Evolutionary conservation across 30 jellyfish, hydroid and myxozoan genomes (phyloP).

Genomic region (Aurelia aurita): DNA sequence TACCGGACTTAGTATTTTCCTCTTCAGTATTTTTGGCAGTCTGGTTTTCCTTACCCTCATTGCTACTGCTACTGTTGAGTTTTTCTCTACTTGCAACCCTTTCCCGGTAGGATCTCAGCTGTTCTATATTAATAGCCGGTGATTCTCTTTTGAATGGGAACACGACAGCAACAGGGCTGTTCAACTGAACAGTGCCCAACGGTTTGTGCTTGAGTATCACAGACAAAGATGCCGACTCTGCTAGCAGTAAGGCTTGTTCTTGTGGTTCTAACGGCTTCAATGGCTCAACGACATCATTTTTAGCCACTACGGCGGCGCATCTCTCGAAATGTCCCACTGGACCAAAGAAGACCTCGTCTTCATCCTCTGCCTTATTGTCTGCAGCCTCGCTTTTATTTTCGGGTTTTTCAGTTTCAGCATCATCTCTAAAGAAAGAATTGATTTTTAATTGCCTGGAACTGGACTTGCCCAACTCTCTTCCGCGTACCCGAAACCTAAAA

Average conservation of each 20-base stretch:
- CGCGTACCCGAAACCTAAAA: too few species aligned
- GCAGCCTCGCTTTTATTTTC: not conserved
- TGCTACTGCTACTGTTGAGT: too few species aligned
- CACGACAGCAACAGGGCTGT: constrained; percentile 92
- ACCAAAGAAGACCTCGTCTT: constrained; percentile 95
- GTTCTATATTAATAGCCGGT: constrained; percentile 23
- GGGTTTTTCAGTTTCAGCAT: not conserved
- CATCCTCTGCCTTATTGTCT: constrained; percentile 72
- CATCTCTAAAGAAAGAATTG: constrained; percentile 10
- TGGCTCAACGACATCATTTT: constrained; percentile 66
- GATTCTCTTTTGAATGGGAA: constrained; percentile 71
- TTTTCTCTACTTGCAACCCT: not conserved
- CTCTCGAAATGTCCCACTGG: constrained; percentile 88
- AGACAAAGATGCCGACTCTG: constrained; percentile 55
- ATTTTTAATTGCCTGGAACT: not conserved
- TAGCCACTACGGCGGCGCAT: constrained; percentile 84
- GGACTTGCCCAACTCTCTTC: too few species aligned
- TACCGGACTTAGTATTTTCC: not conserved
- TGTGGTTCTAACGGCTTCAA: constrained; percentile 46
- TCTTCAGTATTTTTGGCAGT: too few species aligned
- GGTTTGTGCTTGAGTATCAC: constrained; percentile 34
- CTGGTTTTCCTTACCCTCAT: too few species aligned
- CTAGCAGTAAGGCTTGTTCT: constrained; percentile 44
- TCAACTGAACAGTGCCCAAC: not conserved
- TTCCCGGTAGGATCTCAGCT: constrained; percentile 13